Evolutionary conservation across 2,113 vertebrate species (phyloP), one percentile per base, ranked within the genome.

Genomic region (Petrocephalus zakoni): DNA sequence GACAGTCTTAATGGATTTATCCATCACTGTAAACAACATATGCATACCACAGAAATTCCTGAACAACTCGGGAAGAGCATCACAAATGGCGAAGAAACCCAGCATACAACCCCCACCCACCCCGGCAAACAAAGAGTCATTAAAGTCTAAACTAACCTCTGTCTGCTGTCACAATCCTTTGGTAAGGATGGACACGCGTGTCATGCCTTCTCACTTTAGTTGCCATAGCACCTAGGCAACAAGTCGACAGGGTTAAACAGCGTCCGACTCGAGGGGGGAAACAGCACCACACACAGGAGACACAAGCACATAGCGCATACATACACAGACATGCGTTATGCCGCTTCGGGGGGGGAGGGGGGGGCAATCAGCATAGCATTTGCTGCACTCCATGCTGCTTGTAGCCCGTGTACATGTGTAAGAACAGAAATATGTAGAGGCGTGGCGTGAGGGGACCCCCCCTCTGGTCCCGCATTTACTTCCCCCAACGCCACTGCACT

Each of bases 141-240:
- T 81, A 72, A 92, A 93, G 93, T 94, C 96, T 95, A 96, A 95
- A 96, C 96, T 96, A 94, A 96, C 96, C 96, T 96, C 96, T 95
- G 95, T 96, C 96, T 95, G 96, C 91, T 95, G 96, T 96, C 96
- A 96, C 96, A 95, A 96, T 96, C 96, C 96, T 96, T 96, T 96
- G 96, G 96, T 96, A 96, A 96, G 96, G 96, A 96, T 96, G 96
- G 95, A 96, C 96, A 93, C 96, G 95, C 90, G 95, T 94, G 94
- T 96, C 96, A 95, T 96, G 96, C 92, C 96, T 94, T 95, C 96
- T 95, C 95, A 96, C 95, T 96, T 96, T 96, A 96, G 95, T 94
- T 94, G 96, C 96, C 96, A 96, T 96, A 95, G 96, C 96, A 96
- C 96, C 96, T 96, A 94, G 90, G 94, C 92, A 95, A 96, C 94